Base-by-base conservation (phyloP, 2,797 vertebrate genomes). In the Coilia nasus region DNA sequence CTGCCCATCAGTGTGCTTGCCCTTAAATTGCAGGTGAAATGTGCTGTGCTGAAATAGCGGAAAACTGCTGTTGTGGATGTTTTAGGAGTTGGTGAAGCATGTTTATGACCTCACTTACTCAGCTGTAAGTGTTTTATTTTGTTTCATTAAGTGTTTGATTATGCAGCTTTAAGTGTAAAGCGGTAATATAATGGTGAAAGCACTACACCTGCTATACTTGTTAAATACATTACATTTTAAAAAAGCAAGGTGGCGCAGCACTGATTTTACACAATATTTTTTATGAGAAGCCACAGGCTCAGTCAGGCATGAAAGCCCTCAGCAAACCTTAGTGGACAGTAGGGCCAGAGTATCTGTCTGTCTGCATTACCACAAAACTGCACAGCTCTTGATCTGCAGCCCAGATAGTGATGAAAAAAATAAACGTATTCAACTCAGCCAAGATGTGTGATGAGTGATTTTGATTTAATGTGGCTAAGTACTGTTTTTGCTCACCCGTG, bases 401-500 rank as follows among this genome's bases (percentile, higher is more conserved):
- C 75, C 85, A 82, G 47, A 21, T 28, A 82, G 81, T 85, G 14
- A 71, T 23, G 15, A 54, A 83, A 82, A 82, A 84, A 10, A 23
- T 44, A 25, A 85, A 50, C 21, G 21, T 82, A 50, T 50, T 6
- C 5, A 84, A 41, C 81, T 47, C 47, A 14, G 35, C 60, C 44
- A 75, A 84, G 84, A 56, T 82, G 67, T 46, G 84, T 12, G 64
- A 31, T 60, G 81, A 75, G 81, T 86, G 87, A 88, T 86, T 85
- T 75, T 84, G 85, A 86, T 87, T 87, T 82, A 85, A 88, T 84
- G 87, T 85, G 87, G 84, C 86, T 81, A 83, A 86, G 85, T 84
- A 81, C 86, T 86, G 87, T 85, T 83, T 88, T 87, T 84, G 85
- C 86, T 88, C 88, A 85, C 57, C 85, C 86, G 71, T 71, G 5